Evolutionary conservation across 2,113 vertebrate species (phyloP).

Genomic region (Eonycteris spelaea): DNA sequence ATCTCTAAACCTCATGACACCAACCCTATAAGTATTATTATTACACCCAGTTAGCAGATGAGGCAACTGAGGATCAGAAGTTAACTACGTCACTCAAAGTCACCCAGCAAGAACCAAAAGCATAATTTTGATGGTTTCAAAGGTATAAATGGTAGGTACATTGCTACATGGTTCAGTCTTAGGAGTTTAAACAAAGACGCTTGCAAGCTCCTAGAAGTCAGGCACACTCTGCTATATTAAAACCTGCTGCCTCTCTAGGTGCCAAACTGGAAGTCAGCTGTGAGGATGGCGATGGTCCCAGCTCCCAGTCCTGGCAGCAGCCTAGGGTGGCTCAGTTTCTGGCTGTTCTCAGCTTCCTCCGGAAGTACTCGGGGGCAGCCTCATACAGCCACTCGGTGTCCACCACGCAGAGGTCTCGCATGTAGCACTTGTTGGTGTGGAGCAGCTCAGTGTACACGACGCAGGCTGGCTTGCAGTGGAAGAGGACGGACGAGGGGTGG

Average conservation of each 20-base stretch:
- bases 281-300: background rate
- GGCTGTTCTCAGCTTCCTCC: slow-evolving; percentile 84
- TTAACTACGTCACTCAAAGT: background rate
- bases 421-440: slow-evolving; percentile 94
- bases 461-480: slow-evolving; percentile 92
- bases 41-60: background rate
- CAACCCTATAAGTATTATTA: background rate
- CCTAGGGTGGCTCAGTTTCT: slow-evolving; percentile 73
- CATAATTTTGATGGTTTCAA: background rate
- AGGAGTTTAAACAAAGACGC: background rate
- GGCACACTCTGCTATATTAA: background rate
- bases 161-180: background rate
- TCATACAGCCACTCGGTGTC: slow-evolving; percentile 93
- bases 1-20: background rate
- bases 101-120: background rate
- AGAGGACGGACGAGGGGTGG: slow-evolving; percentile 96
- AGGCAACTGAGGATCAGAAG: background rate
- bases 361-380: slow-evolving; percentile 91
- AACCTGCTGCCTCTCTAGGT: background rate
- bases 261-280: background rate
- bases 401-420: slow-evolving; percentile 94
- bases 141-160: background rate
- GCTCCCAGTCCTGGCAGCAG: fast-evolving
- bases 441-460: slow-evolving; percentile 93
- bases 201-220: background rate